Base-by-base conservation (phyloP, 2,113 vertebrate genomes). In the Salvelinus fontinalis region DNA sequence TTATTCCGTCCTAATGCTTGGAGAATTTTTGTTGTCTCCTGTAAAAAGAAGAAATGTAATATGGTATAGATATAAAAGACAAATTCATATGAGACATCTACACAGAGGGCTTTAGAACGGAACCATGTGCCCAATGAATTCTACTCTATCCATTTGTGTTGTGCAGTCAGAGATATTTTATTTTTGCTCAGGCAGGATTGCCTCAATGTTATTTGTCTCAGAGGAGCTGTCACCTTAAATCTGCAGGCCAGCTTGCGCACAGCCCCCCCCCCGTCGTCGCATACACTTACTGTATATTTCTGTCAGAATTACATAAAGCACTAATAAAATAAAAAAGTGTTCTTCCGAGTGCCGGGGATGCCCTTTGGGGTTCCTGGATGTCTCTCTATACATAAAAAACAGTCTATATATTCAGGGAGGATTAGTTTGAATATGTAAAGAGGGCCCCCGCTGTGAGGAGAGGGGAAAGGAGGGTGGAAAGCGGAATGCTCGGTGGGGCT, bases 341-440 rank as follows among this genome's bases (percentile, higher is more conserved):
- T 95, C 94, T 94, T 94, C 88, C 83, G 93, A 93, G 94, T 91
- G 91, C 90, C 90, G 92, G 91, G 91, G 93, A 95, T 93, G 94
- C 93, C 94, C 93, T 92, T 95, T 96, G 94, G 94, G 94, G 92
- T 90, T 93, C 87, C 83, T 90, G 88, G 92, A 94, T 91, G 89
- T 91, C 93, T 92, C 91, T 93, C 94, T 93, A 93, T 93, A 95
- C 92, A 95, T 95, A 95, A 95, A 62, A 62, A 86, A 7, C 88
- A 94, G 94, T 92, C 94, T 92, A 94, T 94, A 94, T 94, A 89
- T 95, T 88, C 94, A 93, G 88, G 84, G 86, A 87, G 90, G 94
- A 96, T 95, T 95, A 95, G 92, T 92, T 94, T 95, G 96, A 96
- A 95, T 96, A 96, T 95, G 95, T 95, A 96, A 95, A 96, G 93